phyloP scores from a whole-genome alignment of 2,888 invertebrate species.

The Apotomis capreana region DNA sequence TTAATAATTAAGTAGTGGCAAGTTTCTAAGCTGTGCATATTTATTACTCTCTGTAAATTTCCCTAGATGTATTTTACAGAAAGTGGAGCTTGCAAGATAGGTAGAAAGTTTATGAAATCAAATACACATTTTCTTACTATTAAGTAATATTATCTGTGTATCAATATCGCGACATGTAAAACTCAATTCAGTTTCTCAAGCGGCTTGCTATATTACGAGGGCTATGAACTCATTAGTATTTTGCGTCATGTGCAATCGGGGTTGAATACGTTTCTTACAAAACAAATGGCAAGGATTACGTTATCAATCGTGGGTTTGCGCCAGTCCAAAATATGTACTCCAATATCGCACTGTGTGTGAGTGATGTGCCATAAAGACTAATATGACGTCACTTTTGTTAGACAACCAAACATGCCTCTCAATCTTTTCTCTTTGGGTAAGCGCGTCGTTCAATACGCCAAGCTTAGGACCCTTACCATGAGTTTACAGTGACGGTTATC shows the following conservation, averaged over 20 bases:
- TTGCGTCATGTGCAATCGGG: constrained; percentile 8
- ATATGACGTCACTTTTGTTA: too few species aligned
- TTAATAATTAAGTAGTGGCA: neutral
- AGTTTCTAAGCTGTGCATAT: constrained; percentile 1
- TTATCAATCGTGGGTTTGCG: neutral
- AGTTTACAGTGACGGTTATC: too few species aligned
- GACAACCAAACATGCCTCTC: too few species aligned
- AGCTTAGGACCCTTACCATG: too few species aligned
- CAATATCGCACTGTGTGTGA: too few species aligned
- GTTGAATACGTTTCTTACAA: neutral
- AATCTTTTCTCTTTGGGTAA: too few species aligned
- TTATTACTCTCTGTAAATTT: constrained; percentile 26
- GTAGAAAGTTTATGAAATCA: neutral
- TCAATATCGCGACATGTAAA: neutral
- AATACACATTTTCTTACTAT: neutral
- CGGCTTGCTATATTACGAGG: neutral
- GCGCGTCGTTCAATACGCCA: too few species aligned
- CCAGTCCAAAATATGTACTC: too few species aligned
- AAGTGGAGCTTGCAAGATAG: constrained; percentile 1
- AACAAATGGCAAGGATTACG: neutral
- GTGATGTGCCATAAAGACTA: too few species aligned
- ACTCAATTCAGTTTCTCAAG: constrained; percentile 2
- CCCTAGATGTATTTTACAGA: neutral
- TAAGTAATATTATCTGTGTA: neutral
- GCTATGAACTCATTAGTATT: constrained; percentile 11